These are phyloP conservation scores for Apodemia zela DNA, from an alignment of 2,888 invertebrate genomes.

Conservation along the genomic window DNA sequence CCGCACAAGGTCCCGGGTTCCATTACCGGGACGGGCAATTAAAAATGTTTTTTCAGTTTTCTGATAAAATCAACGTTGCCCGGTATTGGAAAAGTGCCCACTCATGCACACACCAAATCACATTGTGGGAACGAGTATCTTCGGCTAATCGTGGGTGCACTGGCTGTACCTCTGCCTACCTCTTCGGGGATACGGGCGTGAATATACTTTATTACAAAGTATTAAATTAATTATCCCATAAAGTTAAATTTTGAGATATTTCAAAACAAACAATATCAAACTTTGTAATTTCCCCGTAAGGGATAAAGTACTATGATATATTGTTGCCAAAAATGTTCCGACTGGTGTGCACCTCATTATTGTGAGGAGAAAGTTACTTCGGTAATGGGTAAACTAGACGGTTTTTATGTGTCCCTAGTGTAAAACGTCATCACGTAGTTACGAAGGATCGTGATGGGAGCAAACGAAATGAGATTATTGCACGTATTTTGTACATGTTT, in stretches of 20 bases:
- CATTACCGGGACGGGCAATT: too few species aligned
- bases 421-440: slow-evolving; percentile 9
- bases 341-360: slow-evolving; percentile 10
- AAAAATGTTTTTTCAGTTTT: too few species aligned
- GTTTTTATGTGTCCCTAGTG: slow-evolving; percentile 15
- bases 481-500: neutral
- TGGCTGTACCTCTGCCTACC: too few species aligned
- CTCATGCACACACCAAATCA: too few species aligned
- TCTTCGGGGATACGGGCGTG: too few species aligned
- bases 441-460: neutral
- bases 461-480: neutral
- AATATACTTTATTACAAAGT: too few species aligned
- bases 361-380: slow-evolving; percentile 13
- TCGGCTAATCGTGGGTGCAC: too few species aligned
- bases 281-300: slow-evolving; percentile 14
- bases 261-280: neutral
- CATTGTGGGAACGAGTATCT: too few species aligned
- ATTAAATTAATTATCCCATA: too few species aligned
- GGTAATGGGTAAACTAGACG: slow-evolving; percentile 2
- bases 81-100: too few species aligned
- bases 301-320: slow-evolving; percentile 6
- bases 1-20: too few species aligned
- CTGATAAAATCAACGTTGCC: too few species aligned
- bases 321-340: neutral
- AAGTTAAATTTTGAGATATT: slow-evolving; percentile 1